Evolutionary conservation across 2,113 vertebrate genomes (phyloP), one percentile per base, ranked within the genome.

Genomic region (Sinocyclocheilus rhinocerous): DNA sequence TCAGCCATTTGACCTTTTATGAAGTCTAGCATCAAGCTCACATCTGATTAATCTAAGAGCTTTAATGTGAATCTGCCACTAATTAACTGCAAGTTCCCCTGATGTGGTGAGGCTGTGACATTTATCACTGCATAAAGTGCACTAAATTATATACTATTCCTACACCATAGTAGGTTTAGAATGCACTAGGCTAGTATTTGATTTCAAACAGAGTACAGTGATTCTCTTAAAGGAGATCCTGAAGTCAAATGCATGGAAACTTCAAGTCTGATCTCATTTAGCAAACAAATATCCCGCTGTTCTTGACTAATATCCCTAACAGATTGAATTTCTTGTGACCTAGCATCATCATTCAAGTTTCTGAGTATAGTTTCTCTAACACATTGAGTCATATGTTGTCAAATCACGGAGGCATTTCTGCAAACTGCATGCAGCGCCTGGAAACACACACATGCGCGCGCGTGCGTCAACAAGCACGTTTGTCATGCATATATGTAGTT

Each of bases 401-500:
- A 57, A 55, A 83, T 83, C 67, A 72, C 22, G 0, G 0, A 89
- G 26, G 33, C 65, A 73, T 48, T 70, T 48, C 70, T 84, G 70
- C 72, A 84, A 73, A 70, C 57, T 20, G 8, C 16, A 81, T 26
- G 61, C 42, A 67, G 42, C 69, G 73, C 1, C 61, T 73, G 39
- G 78, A 78, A 52, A 50, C 78, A 73, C 73, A 76, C 78, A 76
- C 80, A 78, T 67, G 6, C 57, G 3, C 6, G 22, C 3, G 29
- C 2, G 29, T 33, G 8, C 10, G 1, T 50, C 26, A n/a, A 20
- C 20, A 29, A 82, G 55, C 24, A 29, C 33, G 73, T 76, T 67
- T 73, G 84, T 88, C 67, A 85, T 76, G 77, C 63, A 75, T 50
- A 48, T 45, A 42, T 84, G 52, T 61, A 80, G 76, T 73, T 81